Conservation (phyloP, 2,888 invertebrate genomes). For the Tillus elongatus region DNA sequence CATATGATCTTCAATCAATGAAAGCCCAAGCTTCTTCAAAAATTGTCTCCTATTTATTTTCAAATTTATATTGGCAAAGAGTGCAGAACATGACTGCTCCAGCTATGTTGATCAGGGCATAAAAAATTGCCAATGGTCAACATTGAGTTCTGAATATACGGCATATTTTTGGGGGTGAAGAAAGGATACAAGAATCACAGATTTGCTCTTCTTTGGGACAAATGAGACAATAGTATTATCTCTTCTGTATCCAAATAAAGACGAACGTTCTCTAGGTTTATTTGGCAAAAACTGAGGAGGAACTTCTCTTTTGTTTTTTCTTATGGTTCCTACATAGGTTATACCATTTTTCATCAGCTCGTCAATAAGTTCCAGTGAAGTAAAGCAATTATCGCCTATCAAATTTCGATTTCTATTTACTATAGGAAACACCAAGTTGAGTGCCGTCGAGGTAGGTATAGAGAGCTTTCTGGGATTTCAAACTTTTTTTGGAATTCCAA, state of each 20-base stretch:
- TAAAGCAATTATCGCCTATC: slow-evolving; percentile 8
- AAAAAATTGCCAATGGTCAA: slow-evolving; percentile 22
- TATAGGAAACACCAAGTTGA: not conserved
- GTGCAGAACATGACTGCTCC: no score
- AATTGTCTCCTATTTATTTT: no score
- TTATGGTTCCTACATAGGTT: slow-evolving; percentile 15
- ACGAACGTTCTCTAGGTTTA: not conserved
- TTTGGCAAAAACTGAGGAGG: slow-evolving; percentile 4
- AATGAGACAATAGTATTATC: no score
- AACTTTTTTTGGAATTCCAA: not conserved
- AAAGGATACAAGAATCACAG: slow-evolving; percentile 19
- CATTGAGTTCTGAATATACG: slow-evolving; percentile 20
- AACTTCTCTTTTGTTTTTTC: slow-evolving; percentile 5
- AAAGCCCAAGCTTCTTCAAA: no score
- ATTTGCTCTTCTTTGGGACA: slow-evolving; percentile 18
- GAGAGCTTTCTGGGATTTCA: not conserved
- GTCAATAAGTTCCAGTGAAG: slow-evolving; percentile 12
- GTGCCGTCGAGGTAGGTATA: not conserved
- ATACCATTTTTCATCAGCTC: slow-evolving; percentile 10
- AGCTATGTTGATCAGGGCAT: slow-evolving; percentile 17
- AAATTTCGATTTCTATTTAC: slow-evolving; percentile 7
- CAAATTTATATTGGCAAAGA: no score
- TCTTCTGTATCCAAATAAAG: not conserved
- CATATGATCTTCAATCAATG: no score
- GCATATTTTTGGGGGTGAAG: slow-evolving; percentile 23